phyloP scores from a whole-genome alignment of 2,113 vertebrate genomes.

The Scomber scombrus region DNA sequence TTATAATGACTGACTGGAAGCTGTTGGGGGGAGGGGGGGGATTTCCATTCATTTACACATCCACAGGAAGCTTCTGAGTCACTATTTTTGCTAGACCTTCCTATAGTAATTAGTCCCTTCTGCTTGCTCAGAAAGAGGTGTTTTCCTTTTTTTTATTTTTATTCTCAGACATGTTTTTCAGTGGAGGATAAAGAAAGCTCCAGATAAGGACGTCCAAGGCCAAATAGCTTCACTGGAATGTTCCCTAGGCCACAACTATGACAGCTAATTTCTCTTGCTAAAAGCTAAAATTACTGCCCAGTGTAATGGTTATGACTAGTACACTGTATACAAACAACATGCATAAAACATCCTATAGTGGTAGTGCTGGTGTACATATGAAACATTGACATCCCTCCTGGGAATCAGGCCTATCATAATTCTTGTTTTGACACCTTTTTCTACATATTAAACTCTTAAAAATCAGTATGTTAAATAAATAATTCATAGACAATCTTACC shows the following conservation, averaged over 20 bases:
- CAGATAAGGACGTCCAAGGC: slow-evolving; percentile 50
- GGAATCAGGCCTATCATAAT: background rate
- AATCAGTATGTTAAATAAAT: background rate
- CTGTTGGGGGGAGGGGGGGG: background rate
- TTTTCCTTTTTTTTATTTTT: background rate
- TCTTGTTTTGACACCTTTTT: background rate
- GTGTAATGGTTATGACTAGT: background rate
- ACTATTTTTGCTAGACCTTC: background rate
- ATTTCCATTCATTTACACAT: slow-evolving; percentile 31
- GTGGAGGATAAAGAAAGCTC: slow-evolving; percentile 30
- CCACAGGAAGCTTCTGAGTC: slow-evolving; percentile 45
- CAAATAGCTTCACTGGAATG: slow-evolving; percentile 59
- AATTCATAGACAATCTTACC: background rate
- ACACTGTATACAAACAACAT: background rate
- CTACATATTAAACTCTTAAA: no score
- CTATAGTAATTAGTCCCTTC: slow-evolving; percentile 16
- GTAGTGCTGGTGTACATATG: background rate
- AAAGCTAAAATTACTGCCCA: slow-evolving; percentile 23
- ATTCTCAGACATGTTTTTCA: slow-evolving; percentile 26
- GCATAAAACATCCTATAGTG: background rate
- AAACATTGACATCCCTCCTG: background rate
- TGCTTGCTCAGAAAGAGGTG: slow-evolving; percentile 4
- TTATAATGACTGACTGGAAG: slow-evolving; percentile 31
- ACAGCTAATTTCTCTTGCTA: slow-evolving; percentile 14
- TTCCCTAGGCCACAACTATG: slow-evolving; percentile 26